Evolutionary conservation across 2,113 vertebrate genomes (phyloP).

Genomic region (human): DNA sequence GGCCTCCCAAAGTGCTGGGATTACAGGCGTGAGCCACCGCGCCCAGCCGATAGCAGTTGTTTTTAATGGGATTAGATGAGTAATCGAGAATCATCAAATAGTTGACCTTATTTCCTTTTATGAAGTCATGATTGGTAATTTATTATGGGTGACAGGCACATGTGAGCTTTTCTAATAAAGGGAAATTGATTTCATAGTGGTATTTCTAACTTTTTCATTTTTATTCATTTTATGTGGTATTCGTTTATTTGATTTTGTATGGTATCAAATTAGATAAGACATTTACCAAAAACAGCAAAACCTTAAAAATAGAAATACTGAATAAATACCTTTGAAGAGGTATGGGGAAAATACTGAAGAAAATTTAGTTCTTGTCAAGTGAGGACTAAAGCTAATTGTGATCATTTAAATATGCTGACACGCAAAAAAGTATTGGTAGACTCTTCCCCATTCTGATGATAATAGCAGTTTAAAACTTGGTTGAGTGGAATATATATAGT

Average conservation of each 20-base stretch:
- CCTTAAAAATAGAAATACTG: slow-evolving; percentile 16
- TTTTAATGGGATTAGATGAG: background rate
- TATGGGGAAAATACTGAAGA: slow-evolving; percentile 2
- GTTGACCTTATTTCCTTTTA: background rate
- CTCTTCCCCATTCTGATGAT: background rate
- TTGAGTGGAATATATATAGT: background rate
- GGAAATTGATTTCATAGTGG: slow-evolving; percentile 16
- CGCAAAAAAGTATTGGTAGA: background rate
- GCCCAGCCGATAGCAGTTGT: background rate
- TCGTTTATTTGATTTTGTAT: background rate
- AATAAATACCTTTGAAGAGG: background rate
- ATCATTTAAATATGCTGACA: slow-evolving; percentile 25
- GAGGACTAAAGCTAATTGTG: slow-evolving; percentile 6
- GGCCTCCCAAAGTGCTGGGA: too few species aligned
- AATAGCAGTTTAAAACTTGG: background rate
- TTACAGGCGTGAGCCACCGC: too few species aligned
- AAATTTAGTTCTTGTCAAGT: slow-evolving; percentile 13
- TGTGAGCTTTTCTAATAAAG: background rate
- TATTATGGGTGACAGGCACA: background rate
- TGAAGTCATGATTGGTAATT: background rate
- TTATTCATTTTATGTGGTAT: background rate
- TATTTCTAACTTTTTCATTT: slow-evolving; percentile 27
- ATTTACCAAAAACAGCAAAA: slow-evolving; percentile 45
- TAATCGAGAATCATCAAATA: background rate
- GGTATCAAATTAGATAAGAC: background rate